Evolutionary conservation across 2,797 vertebrate genomes (phyloP).

Genomic region (Champsocephalus gunnari): DNA sequence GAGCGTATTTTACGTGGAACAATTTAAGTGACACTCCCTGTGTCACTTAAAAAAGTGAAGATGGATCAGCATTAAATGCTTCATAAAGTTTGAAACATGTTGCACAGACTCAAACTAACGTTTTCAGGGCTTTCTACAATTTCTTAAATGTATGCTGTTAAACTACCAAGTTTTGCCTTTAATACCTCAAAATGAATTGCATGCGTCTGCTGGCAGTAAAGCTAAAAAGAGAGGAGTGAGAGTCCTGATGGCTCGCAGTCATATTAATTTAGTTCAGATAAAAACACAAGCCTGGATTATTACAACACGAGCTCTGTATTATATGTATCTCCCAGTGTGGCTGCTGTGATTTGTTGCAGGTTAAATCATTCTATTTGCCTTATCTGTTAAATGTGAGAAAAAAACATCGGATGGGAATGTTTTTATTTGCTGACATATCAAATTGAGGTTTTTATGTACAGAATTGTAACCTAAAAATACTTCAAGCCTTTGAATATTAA

Average conservation of each 20-base stretch:
- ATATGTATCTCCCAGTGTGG: conserved; percentile 8
- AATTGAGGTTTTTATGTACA: conserved; percentile 36
- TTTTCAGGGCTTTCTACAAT: conserved; percentile 21
- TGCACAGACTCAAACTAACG: conserved; percentile 19
- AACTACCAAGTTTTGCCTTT: conserved; percentile 38
- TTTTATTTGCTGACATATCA: conserved; percentile 29
- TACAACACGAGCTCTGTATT: conserved; percentile 31
- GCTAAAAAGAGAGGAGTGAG: not conserved
- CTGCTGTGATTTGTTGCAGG: conserved; percentile 17
- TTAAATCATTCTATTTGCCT: conserved; percentile 35
- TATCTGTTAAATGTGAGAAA: conserved; percentile 31
- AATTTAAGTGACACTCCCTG: not conserved
- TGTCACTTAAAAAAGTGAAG: not conserved
- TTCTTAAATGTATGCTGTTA: conserved; percentile 1
- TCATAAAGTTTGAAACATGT: conserved; percentile 13
- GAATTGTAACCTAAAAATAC: conserved; percentile 16
- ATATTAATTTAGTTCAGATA: not conserved
- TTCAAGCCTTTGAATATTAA: conserved; percentile 31
- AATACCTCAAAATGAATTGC: conserved; percentile 48
- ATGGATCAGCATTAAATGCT: conserved; percentile 9
- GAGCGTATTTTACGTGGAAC: not conserved
- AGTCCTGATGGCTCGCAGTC: not conserved
- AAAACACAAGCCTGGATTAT: conserved; percentile 26
- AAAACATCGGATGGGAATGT: conserved; percentile 1
- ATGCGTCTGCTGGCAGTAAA: not conserved